Evolutionary conservation across 2,888 invertebrate genomes (phyloP).

Genomic region (Drosophila gaucha): DNA sequence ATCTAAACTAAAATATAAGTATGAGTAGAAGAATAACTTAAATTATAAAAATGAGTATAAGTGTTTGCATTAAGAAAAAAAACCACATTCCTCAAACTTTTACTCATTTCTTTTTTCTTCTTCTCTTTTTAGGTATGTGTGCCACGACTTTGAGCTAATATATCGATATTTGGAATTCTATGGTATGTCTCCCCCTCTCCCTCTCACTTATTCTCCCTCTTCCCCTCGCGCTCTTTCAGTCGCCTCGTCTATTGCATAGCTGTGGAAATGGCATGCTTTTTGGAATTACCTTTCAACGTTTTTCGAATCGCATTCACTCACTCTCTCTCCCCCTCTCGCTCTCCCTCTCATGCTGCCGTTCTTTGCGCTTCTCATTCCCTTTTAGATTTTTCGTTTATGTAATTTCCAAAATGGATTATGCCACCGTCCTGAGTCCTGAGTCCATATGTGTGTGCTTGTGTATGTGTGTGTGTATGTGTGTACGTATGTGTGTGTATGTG

Average conservation of each 20-base stretch:
- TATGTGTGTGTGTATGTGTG: neutral
- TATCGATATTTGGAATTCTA: neutral
- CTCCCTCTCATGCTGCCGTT: neutral
- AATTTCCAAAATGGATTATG: constrained; percentile 67
- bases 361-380: neutral
- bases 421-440: constrained; percentile 8
- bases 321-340: neutral
- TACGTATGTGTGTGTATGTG: constrained; percentile 9
- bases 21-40: too few species aligned
- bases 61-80: neutral
- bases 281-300: constrained; percentile 20
- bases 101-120: constrained; percentile 2
- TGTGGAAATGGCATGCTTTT: constrained; percentile 35
- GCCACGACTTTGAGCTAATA: neutral
- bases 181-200: neutral
- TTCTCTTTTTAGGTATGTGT: constrained; percentile 41
- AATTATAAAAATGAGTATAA: neutral
- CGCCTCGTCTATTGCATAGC: neutral
- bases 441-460: neutral
- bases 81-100: neutral
- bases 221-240: neutral
- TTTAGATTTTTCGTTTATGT: constrained; percentile 41
- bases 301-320: constrained; percentile 4
- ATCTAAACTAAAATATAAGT: neutral
- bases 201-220: neutral